Base-by-base conservation (phyloP, 2,797 vertebrate species). In the Clamator glandarius region DNA sequence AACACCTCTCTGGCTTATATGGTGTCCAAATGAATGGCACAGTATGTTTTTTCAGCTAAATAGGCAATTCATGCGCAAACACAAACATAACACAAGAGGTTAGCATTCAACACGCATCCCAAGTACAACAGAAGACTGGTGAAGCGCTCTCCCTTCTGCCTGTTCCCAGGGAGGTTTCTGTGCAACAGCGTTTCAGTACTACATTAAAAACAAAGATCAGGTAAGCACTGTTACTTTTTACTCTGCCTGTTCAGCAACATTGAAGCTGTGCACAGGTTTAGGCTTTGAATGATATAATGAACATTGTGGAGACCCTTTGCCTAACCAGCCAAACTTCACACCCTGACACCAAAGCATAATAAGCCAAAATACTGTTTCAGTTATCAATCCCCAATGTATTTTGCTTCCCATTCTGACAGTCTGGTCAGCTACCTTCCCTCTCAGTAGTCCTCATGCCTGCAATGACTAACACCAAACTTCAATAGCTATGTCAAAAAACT, bases 41-140 rank as follows among this genome's bases (percentile, higher is more conserved):
- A 17, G 21, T 26, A 21, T n/a, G 55, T 29, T 44, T 29, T 70
- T 42, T 36, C 55, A 73, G 55, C 19, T 54, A 77, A 51, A 15
- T 29, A 58, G 26, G 31, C 26, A 82, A 35, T 46, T 79, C 5
- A 10, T 25, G 24, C 12, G 11, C 61, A 79, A 55, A 15, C 4
- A 46, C 0, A 41, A n/a, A 12, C 46, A 29, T 18, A 44, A 35
- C 36, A 66, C 6, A 10, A 48, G 36, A 19, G 46, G 26, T 26
- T 57, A 33, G 29, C 44, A 24, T 29, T 21, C 23, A 18, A 2
- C 6, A 35, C 1, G 16, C 64, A 44, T 11, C 1, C 0, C 33
- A n/a, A 46, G 42, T 3, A 26, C 24, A 28, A 33, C 0, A 28
- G 31, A 46, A 31, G 14, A 54, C 50, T 11, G 17, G 25, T 21